These are phyloP conservation scores for Poeciliopsis gracilis DNA, from an alignment of 2,797 vertebrate genomes.

Conservation along the genomic window DNA sequence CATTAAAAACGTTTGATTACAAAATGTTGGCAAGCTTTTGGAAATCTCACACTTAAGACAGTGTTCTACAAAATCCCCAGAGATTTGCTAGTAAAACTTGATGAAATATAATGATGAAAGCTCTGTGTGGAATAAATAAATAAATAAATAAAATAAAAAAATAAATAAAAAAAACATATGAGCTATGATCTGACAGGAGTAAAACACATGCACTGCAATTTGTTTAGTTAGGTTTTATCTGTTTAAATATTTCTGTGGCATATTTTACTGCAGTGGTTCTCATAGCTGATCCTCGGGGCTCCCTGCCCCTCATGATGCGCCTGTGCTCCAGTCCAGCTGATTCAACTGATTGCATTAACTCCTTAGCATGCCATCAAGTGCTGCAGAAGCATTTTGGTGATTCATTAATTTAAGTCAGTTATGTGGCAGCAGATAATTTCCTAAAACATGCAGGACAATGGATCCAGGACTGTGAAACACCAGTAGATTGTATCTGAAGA, in stretches of 20 bases:
- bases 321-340: not conserved
- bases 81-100: not conserved
- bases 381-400: not conserved
- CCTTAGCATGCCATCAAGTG: not conserved
- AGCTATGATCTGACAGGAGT: not conserved
- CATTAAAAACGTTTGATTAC: not conserved
- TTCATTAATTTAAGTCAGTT: not conserved
- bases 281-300: not conserved
- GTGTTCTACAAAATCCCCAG: not conserved
- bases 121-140: not conserved
- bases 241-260: not conserved
- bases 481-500: not conserved
- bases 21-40: not conserved
- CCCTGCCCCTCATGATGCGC: not conserved
- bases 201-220: not conserved
- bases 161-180: not conserved
- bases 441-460: not conserved
- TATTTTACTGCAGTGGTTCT: not conserved
- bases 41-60: not conserved
- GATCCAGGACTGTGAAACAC: not conserved
- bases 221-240: not conserved
- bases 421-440: not conserved
- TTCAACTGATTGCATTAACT: not conserved
- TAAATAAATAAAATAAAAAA: not conserved
- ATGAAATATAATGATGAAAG: not conserved